Evolutionary conservation across 2,888 invertebrate genomes (phyloP).

Genomic region (Axea sp.): DNA sequence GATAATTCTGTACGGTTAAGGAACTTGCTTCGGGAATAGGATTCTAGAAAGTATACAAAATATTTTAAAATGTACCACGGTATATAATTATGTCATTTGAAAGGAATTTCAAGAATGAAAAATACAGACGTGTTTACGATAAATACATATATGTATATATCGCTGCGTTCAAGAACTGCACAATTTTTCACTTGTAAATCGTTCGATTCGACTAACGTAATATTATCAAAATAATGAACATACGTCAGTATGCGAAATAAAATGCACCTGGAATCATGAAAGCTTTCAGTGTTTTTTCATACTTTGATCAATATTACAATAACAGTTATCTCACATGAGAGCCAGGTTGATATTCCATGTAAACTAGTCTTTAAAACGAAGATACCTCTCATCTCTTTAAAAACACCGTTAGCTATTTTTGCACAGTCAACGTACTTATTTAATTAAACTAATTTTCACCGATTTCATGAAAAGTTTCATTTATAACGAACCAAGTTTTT

Average conservation of each 20-base stretch:
- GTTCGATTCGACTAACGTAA: neutral
- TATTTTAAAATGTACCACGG: neutral
- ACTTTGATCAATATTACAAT: conserved; percentile 12
- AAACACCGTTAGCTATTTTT: conserved; percentile 3
- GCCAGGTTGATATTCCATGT: conserved; percentile 1
- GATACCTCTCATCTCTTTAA: neutral
- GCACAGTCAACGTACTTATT: conserved; percentile 1
- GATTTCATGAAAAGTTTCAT: neutral
- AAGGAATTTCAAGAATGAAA: conserved; percentile 1
- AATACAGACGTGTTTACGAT: neutral
- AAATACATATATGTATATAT: neutral
- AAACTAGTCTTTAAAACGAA: conserved; percentile 2
- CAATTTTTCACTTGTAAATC: neutral
- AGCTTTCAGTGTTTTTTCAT: neutral
- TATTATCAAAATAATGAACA: conserved; percentile 2
- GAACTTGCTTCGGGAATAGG: neutral
- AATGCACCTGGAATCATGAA: neutral
- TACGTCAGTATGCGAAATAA: neutral
- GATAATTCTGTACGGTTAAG: no score
- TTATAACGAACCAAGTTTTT: neutral
- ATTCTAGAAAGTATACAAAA: neutral
- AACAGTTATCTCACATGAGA: conserved; percentile 12
- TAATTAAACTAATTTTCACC: conserved; percentile 1
- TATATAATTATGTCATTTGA: conserved; percentile 7
- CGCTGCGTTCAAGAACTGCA: neutral